Evolutionary conservation across 2,113 vertebrate species (phyloP).

Genomic region (Rhea pennata): DNA sequence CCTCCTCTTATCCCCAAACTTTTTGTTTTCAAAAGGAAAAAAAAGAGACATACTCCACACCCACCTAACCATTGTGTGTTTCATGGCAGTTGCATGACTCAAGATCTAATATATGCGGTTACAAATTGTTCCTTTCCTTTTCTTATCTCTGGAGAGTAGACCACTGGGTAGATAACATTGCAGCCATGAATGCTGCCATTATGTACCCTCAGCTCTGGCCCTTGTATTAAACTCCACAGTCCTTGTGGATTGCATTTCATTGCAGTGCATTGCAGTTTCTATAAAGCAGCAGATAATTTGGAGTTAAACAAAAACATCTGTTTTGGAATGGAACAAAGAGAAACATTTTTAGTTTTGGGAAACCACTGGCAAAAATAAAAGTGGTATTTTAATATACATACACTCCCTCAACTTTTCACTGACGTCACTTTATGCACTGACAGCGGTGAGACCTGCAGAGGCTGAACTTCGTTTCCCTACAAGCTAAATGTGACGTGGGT

Average conservation of each 20-base stretch:
- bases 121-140: not conserved
- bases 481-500: not conserved
- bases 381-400: not conserved
- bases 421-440: not conserved
- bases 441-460: not conserved
- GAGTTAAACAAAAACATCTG: not conserved
- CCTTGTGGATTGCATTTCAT: not conserved
- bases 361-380: not conserved
- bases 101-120: not conserved
- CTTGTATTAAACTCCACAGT: not conserved
- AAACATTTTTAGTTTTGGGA: not conserved
- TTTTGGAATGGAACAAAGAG: not conserved
- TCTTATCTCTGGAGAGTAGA: not conserved
- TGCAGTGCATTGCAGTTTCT: not conserved
- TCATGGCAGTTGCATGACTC: constrained; percentile 22
- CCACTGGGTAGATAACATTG: not conserved
- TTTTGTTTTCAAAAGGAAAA: not conserved
- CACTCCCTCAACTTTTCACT: not conserved
- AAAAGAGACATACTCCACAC: not conserved
- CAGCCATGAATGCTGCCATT: not conserved
- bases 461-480: not conserved
- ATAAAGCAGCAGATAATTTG: not conserved
- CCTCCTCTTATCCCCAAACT: not conserved
- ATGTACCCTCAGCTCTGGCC: not conserved
- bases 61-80: not conserved